A percentile compares a stretch with the other conserved stretches of the same genome.
phyloP scores from a whole-genome alignment of 1,140 invertebrate genomes.

The Dysdera silvatica region DNA sequence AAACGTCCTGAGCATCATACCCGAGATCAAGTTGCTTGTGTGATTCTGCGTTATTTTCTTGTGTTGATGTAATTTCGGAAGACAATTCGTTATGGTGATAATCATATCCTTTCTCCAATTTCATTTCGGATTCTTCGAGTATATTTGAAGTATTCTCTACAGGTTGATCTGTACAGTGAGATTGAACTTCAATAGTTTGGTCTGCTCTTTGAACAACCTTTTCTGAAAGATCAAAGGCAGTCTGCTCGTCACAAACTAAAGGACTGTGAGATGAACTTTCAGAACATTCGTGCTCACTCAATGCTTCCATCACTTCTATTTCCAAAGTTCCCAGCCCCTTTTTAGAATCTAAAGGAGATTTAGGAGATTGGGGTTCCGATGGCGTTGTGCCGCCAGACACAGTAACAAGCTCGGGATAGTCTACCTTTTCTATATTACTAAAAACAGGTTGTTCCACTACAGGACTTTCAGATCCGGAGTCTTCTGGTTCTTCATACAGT shows the following conservation, averaged over 20 bases:
- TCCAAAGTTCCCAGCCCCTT: not conserved
- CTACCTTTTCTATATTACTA: slow-evolving; percentile 10
- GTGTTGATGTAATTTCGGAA: too few species aligned
- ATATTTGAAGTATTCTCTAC: too few species aligned
- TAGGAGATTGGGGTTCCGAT: slow-evolving; percentile 30
- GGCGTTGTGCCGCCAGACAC: slow-evolving; percentile 32
- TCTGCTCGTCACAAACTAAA: not conserved
- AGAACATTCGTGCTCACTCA: slow-evolving; percentile 22
- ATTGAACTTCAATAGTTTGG: too few species aligned
- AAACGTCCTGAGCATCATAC: too few species aligned
- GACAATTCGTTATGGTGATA: too few species aligned
- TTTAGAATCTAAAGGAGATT: slow-evolving; percentile 11
- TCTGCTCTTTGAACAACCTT: too few species aligned
- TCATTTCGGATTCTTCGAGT: too few species aligned
- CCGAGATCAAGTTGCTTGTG: too few species aligned
- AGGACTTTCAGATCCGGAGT: slow-evolving; percentile 23
- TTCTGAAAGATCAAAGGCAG: slow-evolving; percentile 13
- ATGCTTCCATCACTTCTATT: slow-evolving; percentile 16
- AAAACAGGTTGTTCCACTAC: slow-evolving; percentile 30
- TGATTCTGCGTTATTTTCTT: too few species aligned
- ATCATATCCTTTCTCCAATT: too few species aligned
- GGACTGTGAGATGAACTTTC: slow-evolving; percentile 24
- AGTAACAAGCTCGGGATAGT: slow-evolving; percentile 29
- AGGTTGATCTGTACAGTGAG: too few species aligned
- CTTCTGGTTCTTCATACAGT: slow-evolving; percentile 27